phyloP scores from a whole-genome alignment of 23 tunicate genomes.

The Halocynthia aurantium region DNA sequence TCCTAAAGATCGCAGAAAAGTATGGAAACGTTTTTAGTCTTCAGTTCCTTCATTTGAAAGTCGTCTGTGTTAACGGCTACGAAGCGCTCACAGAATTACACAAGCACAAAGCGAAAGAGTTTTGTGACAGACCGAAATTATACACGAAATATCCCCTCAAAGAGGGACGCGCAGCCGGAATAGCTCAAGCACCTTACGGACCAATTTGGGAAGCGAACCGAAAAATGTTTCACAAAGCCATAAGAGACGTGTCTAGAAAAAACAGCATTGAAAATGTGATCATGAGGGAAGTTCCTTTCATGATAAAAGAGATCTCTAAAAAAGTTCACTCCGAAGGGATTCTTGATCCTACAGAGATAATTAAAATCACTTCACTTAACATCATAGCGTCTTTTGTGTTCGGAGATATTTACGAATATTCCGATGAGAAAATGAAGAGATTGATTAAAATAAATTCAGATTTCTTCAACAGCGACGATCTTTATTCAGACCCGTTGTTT shows the following conservation, averaged over 20 bases:
- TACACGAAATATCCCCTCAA: too few species aligned
- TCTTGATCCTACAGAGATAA: slow-evolving; percentile 10
- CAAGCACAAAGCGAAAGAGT: too few species aligned
- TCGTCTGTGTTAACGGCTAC: too few species aligned
- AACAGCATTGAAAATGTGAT: slow-evolving; percentile 13
- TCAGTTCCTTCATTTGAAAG: too few species aligned
- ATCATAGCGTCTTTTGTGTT: slow-evolving; percentile 20
- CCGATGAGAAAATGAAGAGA: slow-evolving; percentile 11
- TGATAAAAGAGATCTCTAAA: slow-evolving; percentile 17
- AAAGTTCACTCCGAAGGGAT: not conserved
- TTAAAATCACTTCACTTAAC: slow-evolving; percentile 20
- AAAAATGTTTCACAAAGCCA: slow-evolving; percentile 14
- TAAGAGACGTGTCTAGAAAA: slow-evolving; percentile 2
- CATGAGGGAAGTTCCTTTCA: slow-evolving; percentile 15
- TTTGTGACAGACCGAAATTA: too few species aligned
- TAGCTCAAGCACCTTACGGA: slow-evolving; percentile 23
- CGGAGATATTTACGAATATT: slow-evolving; percentile 15
- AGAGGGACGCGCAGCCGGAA: not conserved
- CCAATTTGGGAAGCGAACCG: slow-evolving; percentile 29
- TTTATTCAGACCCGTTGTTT: not conserved
- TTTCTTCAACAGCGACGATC: not conserved
- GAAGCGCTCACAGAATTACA: too few species aligned
- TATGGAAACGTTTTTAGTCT: too few species aligned
- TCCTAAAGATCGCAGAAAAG: too few species aligned
- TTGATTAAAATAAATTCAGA: slow-evolving; percentile 11